These are phyloP conservation scores for Ligdia adustata DNA, from an alignment of 2,888 invertebrate genomes.

Conservation along the genomic window DNA sequence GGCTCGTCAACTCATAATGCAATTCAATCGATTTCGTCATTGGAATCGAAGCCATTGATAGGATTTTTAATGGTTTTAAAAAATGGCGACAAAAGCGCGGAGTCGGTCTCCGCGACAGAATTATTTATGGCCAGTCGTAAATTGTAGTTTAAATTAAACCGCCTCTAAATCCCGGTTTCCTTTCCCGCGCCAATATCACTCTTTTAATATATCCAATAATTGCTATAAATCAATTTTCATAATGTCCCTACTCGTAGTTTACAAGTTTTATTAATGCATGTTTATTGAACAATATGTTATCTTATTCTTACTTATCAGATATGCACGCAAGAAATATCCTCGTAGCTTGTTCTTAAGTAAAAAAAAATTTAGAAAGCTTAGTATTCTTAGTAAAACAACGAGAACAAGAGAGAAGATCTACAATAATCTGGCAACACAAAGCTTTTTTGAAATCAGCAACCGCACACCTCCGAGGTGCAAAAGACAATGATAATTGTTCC, in stretches of 20 bases:
- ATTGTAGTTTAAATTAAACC: slow-evolving; percentile 78
- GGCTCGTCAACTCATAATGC: slow-evolving; percentile 47
- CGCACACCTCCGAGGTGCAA: slow-evolving; percentile 65
- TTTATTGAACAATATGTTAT: slow-evolving; percentile 12
- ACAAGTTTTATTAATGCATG: slow-evolving; percentile 38
- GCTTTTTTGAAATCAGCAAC: slow-evolving; percentile 41
- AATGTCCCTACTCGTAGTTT: slow-evolving; percentile 37
- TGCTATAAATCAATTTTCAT: slow-evolving; percentile 67
- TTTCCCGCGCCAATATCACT: slow-evolving; percentile 62
- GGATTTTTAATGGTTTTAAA: slow-evolving; percentile 80
- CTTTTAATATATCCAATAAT: slow-evolving; percentile 67
- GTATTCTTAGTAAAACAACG: slow-evolving; percentile 7
- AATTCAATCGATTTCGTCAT: slow-evolving; percentile 70
- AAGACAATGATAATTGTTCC: slow-evolving; percentile 84
- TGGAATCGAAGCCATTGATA: slow-evolving; percentile 74
- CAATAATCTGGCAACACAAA: slow-evolving; percentile 40
- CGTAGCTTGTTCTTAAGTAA: too few species aligned
- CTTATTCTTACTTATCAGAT: too few species aligned
- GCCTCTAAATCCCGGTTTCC: slow-evolving; percentile 67
- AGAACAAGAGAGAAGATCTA: slow-evolving; percentile 26
- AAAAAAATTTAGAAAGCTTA: slow-evolving; percentile 14
- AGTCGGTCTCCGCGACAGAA: slow-evolving; percentile 62
- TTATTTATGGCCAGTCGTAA: slow-evolving; percentile 80
- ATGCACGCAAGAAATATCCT: too few species aligned
- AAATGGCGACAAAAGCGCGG: slow-evolving; percentile 76